phyloP scores from a whole-genome alignment of 2,888 invertebrate genomes.

The Drosophila ochracea region DNA sequence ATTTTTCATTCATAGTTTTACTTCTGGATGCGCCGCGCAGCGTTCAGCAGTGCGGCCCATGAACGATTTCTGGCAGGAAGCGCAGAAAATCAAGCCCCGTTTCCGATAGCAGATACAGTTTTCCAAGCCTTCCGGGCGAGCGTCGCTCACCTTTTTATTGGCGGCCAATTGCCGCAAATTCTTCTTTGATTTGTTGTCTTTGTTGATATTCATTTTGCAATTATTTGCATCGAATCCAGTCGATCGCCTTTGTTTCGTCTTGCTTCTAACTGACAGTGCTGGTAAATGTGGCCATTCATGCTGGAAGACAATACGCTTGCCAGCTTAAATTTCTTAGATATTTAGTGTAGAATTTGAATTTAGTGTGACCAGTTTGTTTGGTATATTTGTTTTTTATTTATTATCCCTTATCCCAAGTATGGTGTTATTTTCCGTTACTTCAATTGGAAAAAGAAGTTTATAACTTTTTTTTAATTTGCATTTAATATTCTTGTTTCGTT shows the following conservation, averaged over 20 bases:
- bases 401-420: not conserved
- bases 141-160: not conserved
- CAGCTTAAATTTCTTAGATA: not conserved
- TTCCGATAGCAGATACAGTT: constrained; percentile 55
- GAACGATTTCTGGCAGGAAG: constrained; percentile 40
- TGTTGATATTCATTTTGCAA: not conserved
- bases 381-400: not conserved
- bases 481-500: not conserved
- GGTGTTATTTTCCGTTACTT: not conserved
- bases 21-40: constrained; percentile 58
- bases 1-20: constrained; percentile 10
- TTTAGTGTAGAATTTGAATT: not conserved
- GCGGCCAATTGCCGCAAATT: not conserved
- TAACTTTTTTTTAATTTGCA: not conserved
- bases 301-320: not conserved
- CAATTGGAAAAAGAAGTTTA: not conserved
- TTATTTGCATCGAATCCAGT: not conserved
- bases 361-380: not conserved
- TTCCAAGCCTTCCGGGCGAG: not conserved
- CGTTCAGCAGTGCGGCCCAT: constrained; percentile 51
- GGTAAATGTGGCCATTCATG: not conserved
- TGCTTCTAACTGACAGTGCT: constrained; percentile 1
- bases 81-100: constrained; percentile 38
- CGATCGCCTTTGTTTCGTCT: not conserved
- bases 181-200: constrained; percentile 5